Percentiles rank a stretch among this genome's conserved stretches.
These are phyloP conservation scores for Argyrosomus japonicus DNA, from an alignment of 2,113 vertebrate species.

Conservation along the genomic window DNA sequence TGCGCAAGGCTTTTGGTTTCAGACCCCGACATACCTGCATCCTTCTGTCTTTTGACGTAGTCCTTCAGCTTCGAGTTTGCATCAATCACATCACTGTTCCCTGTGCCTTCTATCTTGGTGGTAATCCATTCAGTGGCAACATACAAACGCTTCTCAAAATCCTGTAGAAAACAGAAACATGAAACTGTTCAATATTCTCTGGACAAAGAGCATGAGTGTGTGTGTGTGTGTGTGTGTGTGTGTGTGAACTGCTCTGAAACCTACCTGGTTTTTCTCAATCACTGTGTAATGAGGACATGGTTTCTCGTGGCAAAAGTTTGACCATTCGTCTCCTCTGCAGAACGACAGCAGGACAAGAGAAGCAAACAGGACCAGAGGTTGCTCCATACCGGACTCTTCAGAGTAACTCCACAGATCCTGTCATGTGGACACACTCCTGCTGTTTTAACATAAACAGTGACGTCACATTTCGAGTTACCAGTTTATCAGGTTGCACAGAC, in stretches of 20 bases:
- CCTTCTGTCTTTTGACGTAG: constrained; percentile 29
- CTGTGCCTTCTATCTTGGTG: neutral
- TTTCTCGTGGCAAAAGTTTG: constrained; percentile 40
- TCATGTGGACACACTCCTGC: neutral
- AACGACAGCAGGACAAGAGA: neutral
- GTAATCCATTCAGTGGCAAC: constrained; percentile 56
- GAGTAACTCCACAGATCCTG: neutral
- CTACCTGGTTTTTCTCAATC: constrained; percentile 46
- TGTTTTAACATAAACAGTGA: neutral
- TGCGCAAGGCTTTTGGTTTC: neutral
- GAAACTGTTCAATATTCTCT: neutral
- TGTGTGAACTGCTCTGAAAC: neutral
- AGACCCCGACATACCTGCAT: constrained; percentile 41
- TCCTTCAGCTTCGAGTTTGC: constrained; percentile 12
- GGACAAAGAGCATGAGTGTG: neutral
- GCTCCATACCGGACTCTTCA: constrained; percentile 18
- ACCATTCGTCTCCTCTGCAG: constrained; percentile 21
- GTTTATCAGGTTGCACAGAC: constrained; percentile 1
- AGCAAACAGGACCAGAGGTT: neutral
- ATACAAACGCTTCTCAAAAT: constrained; percentile 60
- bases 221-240: too few relatives aligned
- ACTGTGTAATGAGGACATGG: constrained; percentile 60
- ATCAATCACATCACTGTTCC: neutral
- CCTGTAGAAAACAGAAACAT: constrained; percentile 30
- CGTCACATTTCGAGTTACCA: neutral